A percentile compares a stretch with the other conserved stretches of the same genome.
These are phyloP conservation scores for Clupea harengus DNA, from an alignment of 2,113 vertebrate species.

Conservation along the genomic window DNA sequence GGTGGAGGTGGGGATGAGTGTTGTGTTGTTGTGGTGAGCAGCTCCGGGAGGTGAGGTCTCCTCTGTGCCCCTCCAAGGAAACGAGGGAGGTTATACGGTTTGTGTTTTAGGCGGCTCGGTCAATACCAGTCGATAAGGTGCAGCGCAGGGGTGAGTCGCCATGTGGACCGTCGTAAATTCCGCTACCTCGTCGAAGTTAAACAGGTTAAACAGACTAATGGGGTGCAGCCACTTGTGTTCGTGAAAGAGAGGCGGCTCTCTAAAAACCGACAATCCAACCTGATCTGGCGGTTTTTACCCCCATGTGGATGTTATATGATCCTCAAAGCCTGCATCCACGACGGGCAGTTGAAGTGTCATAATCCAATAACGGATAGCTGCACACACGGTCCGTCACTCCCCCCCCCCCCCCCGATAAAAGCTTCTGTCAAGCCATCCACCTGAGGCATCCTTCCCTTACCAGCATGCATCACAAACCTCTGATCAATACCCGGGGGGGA, in stretches of 20 bases:
- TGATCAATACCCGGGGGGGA: background rate
- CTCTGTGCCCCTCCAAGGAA: background rate
- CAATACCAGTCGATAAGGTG: background rate
- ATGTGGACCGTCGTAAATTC: background rate
- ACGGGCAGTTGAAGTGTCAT: background rate
- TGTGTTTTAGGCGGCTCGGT: background rate
- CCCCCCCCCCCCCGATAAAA: background rate
- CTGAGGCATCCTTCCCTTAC: background rate
- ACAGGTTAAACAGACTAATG: background rate
- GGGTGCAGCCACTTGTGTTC: background rate
- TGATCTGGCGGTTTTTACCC: background rate
- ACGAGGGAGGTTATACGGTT: background rate
- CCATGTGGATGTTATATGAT: background rate
- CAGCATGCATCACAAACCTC: background rate
- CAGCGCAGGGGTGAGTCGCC: background rate
- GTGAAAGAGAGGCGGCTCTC: background rate
- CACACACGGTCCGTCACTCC: background rate
- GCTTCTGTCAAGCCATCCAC: background rate
- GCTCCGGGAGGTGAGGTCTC: background rate
- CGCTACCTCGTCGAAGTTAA: background rate
- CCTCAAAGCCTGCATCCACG: background rate
- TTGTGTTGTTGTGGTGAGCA: background rate
- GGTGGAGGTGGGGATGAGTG: background rate
- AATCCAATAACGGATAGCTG: background rate
- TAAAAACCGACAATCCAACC: background rate